Percentiles rank a stretch among this genome's conserved stretches.
phyloP scores from a whole-genome alignment of 2,797 vertebrate genomes.

The Falco berigora region DNA sequence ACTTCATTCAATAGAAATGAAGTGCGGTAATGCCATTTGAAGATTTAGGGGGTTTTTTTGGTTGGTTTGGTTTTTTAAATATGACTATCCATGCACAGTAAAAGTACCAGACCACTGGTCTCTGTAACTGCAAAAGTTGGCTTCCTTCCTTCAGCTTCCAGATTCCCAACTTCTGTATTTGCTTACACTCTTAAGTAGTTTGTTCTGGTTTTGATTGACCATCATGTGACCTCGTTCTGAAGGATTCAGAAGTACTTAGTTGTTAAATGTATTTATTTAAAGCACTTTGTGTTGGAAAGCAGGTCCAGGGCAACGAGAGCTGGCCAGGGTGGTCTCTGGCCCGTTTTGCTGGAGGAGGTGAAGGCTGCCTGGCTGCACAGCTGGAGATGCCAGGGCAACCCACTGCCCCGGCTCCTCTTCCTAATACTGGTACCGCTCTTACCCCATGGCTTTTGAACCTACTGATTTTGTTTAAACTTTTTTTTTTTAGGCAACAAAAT shows the following conservation, averaged over 20 bases:
- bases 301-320: rapidly evolving
- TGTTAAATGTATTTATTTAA: neutral
- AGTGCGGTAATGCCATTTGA: neutral
- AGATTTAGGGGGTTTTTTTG: neutral
- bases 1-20: neutral
- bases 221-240: neutral
- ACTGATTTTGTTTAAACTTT: too few species aligned
- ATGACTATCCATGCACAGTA: neutral
- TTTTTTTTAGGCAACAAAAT: neutral
- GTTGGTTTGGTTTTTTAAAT: neutral
- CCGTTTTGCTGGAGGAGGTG: neutral
- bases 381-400: neutral
- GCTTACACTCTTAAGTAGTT: neutral
- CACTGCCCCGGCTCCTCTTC: neutral
- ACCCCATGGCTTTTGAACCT: neutral
- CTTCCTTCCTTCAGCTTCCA: neutral
- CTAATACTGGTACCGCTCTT: neutral
- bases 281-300: neutral
- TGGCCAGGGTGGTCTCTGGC: neutral
- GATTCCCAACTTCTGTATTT: neutral
- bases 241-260: neutral
- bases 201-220: neutral
- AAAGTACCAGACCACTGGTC: neutral
- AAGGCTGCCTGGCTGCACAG: neutral
- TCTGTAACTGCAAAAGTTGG: neutral